Percentiles rank a stretch among this genome's conserved stretches.
Evolutionary conservation across 2,888 invertebrate species (phyloP).

Genomic region (Gisinianus flammeolus): DNA sequence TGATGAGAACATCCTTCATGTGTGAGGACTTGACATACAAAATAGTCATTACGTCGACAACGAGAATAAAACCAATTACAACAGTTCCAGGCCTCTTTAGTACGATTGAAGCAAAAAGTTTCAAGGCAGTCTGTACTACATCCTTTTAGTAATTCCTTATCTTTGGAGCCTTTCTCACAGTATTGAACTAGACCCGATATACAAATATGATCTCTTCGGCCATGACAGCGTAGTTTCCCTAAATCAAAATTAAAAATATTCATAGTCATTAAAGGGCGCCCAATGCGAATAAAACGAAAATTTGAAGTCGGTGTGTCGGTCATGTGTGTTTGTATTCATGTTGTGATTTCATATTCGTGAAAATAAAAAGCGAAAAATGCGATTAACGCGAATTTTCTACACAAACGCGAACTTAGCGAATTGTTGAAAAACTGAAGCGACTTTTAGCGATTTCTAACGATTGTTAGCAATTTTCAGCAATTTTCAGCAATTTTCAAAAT

Average conservation of each 20-base stretch:
- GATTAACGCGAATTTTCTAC: too few species aligned
- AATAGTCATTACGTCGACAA: constrained; percentile 12
- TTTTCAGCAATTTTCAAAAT: too few species aligned
- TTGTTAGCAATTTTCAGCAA: too few species aligned
- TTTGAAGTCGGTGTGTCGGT: not conserved
- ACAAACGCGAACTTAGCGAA: too few species aligned
- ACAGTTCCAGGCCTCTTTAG: not conserved
- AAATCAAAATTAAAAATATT: not conserved
- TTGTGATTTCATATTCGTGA: too few species aligned
- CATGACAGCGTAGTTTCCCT: constrained; percentile 14
- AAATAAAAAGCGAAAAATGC: too few species aligned
- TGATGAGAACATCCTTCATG: not conserved
- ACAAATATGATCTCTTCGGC: not conserved
- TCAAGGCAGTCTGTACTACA: constrained; percentile 1
- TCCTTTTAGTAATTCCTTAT: not conserved
- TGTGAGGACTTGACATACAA: not conserved
- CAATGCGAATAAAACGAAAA: too few species aligned
- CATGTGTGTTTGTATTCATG: too few species aligned
- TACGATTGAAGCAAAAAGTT: not conserved
- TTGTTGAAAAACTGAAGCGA: too few species aligned
- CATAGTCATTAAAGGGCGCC: too few species aligned
- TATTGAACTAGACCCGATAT: not conserved
- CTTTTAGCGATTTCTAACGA: too few species aligned
- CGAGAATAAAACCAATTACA: constrained; percentile 20
- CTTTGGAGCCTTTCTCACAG: constrained; percentile 10